Percentiles rank a stretch among this genome's conserved stretches.
Conservation (phyloP, 2,113 vertebrate species). For the Porphyrio hochstetteri region DNA sequence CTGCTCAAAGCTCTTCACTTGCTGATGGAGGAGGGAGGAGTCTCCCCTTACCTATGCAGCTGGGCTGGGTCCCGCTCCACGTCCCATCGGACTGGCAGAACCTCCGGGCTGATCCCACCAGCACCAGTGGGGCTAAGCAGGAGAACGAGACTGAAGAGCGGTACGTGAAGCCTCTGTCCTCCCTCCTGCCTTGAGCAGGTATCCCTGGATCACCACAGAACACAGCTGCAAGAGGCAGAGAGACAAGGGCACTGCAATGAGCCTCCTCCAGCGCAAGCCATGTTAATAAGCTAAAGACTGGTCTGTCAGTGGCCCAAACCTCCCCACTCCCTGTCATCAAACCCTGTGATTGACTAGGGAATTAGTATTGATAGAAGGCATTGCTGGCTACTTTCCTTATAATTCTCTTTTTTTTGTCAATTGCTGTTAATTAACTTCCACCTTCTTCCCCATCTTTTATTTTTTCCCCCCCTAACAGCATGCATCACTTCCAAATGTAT, state of each 20-base stretch:
- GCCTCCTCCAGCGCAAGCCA: not conserved
- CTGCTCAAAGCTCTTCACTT: accelerated
- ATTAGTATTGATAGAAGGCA: not conserved
- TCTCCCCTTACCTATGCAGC: slow-evolving; percentile 88
- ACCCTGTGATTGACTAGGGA: not conserved
- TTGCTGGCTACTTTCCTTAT: not conserved
- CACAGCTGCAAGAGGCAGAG: slow-evolving; percentile 79
- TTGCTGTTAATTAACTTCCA: slow-evolving; percentile 34
- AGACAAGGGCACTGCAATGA: accelerated
- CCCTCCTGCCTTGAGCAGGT: slow-evolving; percentile 86
- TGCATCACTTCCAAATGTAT: not conserved
- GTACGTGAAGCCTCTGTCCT: slow-evolving; percentile 94
- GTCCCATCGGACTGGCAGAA: slow-evolving; percentile 95
- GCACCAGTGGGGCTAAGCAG: slow-evolving; percentile 85
- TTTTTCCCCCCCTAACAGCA: not conserved
- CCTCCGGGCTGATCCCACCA: slow-evolving; percentile 90
- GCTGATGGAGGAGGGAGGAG: accelerated
- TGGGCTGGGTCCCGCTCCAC: slow-evolving; percentile 96
- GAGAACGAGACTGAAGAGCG: slow-evolving; percentile 93
- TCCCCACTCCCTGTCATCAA: not conserved
- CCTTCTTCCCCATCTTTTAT: not conserved
- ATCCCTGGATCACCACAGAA: slow-evolving; percentile 96
- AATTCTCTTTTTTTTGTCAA: not conserved
- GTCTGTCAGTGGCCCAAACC: not conserved
- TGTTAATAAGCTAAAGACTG: not conserved